Evolutionary conservation across 2,797 vertebrate genomes (phyloP), one percentile per base, ranked within the genome.

Genomic region (Atherinosoma microstoma): DNA sequence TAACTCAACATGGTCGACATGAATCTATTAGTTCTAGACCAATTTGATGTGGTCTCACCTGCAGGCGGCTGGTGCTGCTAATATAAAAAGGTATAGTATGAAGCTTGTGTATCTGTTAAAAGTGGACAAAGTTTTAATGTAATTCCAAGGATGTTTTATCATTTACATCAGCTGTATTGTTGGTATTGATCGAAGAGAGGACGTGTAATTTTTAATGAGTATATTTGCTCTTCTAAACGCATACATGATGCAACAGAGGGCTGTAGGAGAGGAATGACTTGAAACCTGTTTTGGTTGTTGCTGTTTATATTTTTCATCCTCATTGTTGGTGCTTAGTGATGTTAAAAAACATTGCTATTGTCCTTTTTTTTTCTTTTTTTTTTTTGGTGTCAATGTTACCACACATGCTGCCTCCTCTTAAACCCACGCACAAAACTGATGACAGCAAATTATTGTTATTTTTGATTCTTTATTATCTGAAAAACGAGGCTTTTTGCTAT

Each of bases 141-240:
- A 53, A 67, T 67, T 45, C 42, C 18, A 45, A 45, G 6, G 42
- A 45, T 45, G 66, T 80, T 58, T 61, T 60, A 22, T 82, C 65
- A 63, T 63, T 30, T 24, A 8, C 68, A 56, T 75, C 73, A 65
- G 69, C 62, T 56, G 24, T 83, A 64, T 78, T 73, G 51, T 63
- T 80, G 70, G 83, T 89, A 64, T 81, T 84, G 78, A 87, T 86
- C 87, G 83, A 88, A 88, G 82, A 90, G 85, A 80, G 78, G 68
- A 65, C 64, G 5, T 58, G 84, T 85, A 45, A 56, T 78, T 77
- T 73, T 27, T 53, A 20, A 27, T 27, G 24, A 64, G 49, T 53
- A n/a, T 42, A 29, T 59, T 8, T 35, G 51, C 60, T 60, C 62
- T 49, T 45, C 56, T 67, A 34, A 72, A 80, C 66, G 69, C 58